phyloP scores from a whole-genome alignment of 2,797 vertebrate species.

The Sciurus carolinensis region DNA sequence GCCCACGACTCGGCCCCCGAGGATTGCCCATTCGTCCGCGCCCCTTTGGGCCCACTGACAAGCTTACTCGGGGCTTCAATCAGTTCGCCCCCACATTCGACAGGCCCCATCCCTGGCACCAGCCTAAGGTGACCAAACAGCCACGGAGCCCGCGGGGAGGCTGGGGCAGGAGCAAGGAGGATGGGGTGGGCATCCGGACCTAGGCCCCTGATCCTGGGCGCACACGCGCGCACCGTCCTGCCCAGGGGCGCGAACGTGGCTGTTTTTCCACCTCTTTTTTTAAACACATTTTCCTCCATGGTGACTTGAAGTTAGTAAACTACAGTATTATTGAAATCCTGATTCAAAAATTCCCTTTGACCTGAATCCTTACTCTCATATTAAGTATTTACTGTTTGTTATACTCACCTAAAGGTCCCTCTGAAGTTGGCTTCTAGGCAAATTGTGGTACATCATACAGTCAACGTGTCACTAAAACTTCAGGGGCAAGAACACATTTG shows the following conservation, averaged over 20 bases:
- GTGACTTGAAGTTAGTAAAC: neutral
- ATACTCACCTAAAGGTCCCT: neutral
- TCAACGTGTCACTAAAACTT: neutral
- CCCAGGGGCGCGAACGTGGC: conserved; percentile 82
- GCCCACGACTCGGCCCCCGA: neutral
- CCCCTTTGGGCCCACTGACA: neutral
- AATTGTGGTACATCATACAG: neutral
- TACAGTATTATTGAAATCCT: neutral
- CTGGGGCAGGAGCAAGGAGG: neutral
- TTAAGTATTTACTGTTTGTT: neutral
- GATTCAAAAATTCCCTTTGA: neutral
- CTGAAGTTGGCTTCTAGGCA: neutral
- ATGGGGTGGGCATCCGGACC: neutral
- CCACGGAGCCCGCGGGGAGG: neutral
- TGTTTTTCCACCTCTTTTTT: conserved; percentile 55
- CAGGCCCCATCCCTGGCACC: conserved; percentile 27
- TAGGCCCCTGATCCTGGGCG: neutral
- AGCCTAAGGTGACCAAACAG: neutral
- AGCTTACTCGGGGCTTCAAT: conserved; percentile 11
- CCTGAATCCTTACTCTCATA: neutral
- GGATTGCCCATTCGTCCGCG: neutral
- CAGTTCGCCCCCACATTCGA: neutral
- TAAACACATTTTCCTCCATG: neutral
- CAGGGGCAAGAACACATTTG: neutral
- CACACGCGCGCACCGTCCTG: conserved; percentile 33